A percentile compares a stretch with the other conserved stretches of the same genome.
These are phyloP conservation scores for Holacanthus passer DNA, from an alignment of 2,113 vertebrate genomes.

Conservation along the genomic window DNA sequence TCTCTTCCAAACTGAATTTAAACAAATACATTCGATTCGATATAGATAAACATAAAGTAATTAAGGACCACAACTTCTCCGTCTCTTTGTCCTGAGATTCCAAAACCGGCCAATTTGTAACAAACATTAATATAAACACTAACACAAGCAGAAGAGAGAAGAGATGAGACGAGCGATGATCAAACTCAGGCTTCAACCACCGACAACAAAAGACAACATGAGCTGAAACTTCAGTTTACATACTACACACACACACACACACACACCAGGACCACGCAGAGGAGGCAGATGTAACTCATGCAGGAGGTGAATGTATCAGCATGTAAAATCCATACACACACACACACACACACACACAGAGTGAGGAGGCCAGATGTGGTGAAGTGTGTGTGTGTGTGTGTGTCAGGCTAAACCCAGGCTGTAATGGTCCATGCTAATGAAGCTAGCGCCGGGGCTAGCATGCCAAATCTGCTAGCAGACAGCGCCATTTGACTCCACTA, in stretches of 20 bases:
- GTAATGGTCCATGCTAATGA: slow-evolving; percentile 60
- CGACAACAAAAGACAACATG: neutral
- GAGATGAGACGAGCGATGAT: too few relatives aligned
- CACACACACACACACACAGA: slow-evolving; percentile 1
- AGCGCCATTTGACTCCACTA: slow-evolving; percentile 62
- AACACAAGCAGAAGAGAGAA: neutral
- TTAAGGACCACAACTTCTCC: neutral
- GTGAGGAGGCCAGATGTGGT: slow-evolving; percentile 7
- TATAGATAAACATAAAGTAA: too few relatives aligned
- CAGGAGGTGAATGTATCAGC: slow-evolving; percentile 26
- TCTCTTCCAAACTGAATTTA: neutral
- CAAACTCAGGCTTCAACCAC: neutral
- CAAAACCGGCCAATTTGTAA: too few relatives aligned
- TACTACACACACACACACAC: slow-evolving; percentile 19
- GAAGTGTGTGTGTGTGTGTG: slow-evolving; percentile 8
- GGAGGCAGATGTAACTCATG: slow-evolving; percentile 31
- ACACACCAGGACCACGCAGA: neutral
- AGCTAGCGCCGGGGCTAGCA: slow-evolving; percentile 56
- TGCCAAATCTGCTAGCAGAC: slow-evolving; percentile 61
- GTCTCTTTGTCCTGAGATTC: too few relatives aligned
- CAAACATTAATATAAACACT: neutral
- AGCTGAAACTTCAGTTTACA: neutral
- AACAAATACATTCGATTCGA: too few relatives aligned
- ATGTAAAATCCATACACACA: slow-evolving; percentile 22
- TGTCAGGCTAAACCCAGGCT: slow-evolving; percentile 15